A percentile compares a stretch with the other conserved stretches of the same genome.
Conservation (phyloP, 2,888 invertebrate species). For the Dioctria linearis region DNA sequence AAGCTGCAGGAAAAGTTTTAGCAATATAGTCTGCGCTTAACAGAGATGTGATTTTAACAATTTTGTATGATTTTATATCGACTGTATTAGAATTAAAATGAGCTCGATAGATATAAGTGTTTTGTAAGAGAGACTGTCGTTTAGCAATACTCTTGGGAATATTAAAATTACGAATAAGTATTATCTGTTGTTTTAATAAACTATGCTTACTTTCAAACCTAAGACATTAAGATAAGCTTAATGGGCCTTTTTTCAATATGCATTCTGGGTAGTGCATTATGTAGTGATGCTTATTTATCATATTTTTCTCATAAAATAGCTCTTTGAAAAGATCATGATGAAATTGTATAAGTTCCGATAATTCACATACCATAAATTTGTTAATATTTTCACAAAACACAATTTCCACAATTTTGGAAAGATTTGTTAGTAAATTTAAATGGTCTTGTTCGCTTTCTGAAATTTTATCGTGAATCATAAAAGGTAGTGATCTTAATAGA, state of each 20-base stretch:
- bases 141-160: conserved; percentile 45
- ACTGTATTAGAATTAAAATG: too few species aligned
- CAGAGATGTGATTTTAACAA: too few species aligned
- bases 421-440: too few species aligned
- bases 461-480: too few species aligned
- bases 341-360: conserved; percentile 1
- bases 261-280: conserved; percentile 26
- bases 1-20: too few species aligned
- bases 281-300: conserved; percentile 50
- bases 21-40: too few species aligned
- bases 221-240: conserved; percentile 14
- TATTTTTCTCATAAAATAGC: conserved; percentile 36
- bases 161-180: conserved; percentile 35
- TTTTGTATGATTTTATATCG: too few species aligned
- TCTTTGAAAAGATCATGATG: conserved; percentile 38
- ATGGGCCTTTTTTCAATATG: conserved; percentile 27
- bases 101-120: too few species aligned
- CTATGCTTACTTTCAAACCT: conserved; percentile 49
- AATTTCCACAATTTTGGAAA: too few species aligned
- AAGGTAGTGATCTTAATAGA: conserved; percentile 40
- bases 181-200: conserved; percentile 32
- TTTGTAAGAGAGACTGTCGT: too few species aligned
- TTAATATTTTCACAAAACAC: too few species aligned
- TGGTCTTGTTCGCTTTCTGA: too few species aligned
- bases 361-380: conserved; percentile 17